Conservation (phyloP, 2,797 vertebrate species). For the Artibeus lituratus region DNA sequence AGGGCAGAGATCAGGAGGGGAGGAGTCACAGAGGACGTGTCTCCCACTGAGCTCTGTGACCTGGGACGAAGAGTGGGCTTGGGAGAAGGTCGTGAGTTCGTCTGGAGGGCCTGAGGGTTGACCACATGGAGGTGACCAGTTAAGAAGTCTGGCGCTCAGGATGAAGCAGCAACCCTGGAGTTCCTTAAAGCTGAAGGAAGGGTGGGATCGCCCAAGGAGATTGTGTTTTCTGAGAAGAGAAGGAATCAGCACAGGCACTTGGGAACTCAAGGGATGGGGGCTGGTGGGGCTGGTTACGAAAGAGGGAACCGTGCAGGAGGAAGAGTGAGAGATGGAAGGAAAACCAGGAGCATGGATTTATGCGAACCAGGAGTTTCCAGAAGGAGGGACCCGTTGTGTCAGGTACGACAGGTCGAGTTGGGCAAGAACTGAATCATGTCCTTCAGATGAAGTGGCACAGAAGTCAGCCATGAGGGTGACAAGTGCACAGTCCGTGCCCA, state of each 20-base stretch:
- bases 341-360: background rate
- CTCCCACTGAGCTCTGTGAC: background rate
- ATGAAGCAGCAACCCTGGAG: background rate
- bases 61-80: background rate
- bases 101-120: background rate
- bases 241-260: background rate
- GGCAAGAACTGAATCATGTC: background rate
- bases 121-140: background rate
- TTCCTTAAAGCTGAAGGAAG: background rate
- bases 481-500: background rate
- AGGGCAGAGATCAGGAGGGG: too few species aligned
- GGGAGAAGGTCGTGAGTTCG: fast-evolving
- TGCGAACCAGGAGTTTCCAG: background rate
- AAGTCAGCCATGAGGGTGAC: background rate
- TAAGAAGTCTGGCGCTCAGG: background rate
- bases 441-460: background rate
- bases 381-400: background rate
- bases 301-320: background rate
- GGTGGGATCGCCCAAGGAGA: background rate
- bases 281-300: background rate
- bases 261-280: background rate
- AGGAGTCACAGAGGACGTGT: background rate
- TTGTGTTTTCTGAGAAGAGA: background rate
- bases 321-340: background rate
- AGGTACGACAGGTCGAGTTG: background rate